Percentiles rank a stretch among this genome's conserved stretches.
phyloP scores from a whole-genome alignment of 1,140 invertebrate genomes.

The Pectinophora gossypiella region DNA sequence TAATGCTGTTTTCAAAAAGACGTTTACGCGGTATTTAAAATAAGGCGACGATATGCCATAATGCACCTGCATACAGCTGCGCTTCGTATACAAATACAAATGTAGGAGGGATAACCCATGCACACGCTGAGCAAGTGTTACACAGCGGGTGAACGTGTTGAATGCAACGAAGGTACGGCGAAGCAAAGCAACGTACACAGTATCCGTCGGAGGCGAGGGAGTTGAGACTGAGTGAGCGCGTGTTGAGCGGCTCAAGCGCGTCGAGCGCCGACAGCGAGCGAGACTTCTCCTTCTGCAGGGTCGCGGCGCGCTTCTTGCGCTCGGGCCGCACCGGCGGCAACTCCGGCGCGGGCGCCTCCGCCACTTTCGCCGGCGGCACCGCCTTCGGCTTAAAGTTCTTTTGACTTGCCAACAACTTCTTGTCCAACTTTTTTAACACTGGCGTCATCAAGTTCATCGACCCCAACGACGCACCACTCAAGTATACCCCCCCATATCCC shows the following conservation, averaged over 20 bases:
- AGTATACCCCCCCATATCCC: slow-evolving; percentile 78
- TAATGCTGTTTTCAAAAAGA: too few species aligned
- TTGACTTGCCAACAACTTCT: slow-evolving; percentile 60
- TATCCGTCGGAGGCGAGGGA: slow-evolving; percentile 67
- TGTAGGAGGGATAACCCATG: too few species aligned
- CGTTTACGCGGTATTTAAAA: too few species aligned
- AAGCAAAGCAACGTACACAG: slow-evolving; percentile 43
- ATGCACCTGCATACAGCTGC: too few species aligned
- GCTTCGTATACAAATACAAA: too few species aligned
- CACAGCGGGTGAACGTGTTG: neutral
- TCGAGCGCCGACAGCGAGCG: slow-evolving; percentile 57
- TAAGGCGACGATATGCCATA: too few species aligned
- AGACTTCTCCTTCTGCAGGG: slow-evolving; percentile 56
- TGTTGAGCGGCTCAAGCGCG: slow-evolving; percentile 29
- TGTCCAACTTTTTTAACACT: slow-evolving; percentile 73
- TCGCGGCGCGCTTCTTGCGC: slow-evolving; percentile 31
- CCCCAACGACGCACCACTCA: slow-evolving; percentile 69
- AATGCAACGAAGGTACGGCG: too few species aligned
- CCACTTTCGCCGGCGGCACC: slow-evolving; percentile 46
- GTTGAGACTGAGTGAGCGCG: slow-evolving; percentile 54
- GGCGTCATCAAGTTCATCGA: slow-evolving; percentile 75
- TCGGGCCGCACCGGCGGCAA: slow-evolving; percentile 51
- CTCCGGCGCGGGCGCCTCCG: slow-evolving; percentile 22
- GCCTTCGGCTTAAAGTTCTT: slow-evolving; percentile 65
- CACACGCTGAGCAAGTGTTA: neutral